These are phyloP conservation scores for Gasterosteus nipponicus DNA, from an alignment of 2,113 vertebrate genomes.

Conservation along the genomic window DNA sequence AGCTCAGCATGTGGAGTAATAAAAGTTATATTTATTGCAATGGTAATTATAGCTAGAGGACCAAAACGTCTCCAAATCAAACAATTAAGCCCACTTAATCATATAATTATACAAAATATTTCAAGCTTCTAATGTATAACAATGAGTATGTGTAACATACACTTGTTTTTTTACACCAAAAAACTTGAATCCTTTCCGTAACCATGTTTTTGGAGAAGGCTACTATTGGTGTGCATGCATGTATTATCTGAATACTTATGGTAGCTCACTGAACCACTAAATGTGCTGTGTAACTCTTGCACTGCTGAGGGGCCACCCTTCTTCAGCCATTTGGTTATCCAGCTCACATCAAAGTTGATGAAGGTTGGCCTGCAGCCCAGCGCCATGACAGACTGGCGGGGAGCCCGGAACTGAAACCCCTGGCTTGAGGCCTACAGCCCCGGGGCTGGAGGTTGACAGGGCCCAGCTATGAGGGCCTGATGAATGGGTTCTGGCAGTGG, in stretches of 20 bases:
- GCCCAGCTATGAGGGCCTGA: constrained; percentile 86
- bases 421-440: constrained; percentile 87
- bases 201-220: constrained; percentile 33
- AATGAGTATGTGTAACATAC: constrained; percentile 87
- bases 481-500: constrained; percentile 89
- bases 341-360: constrained; percentile 92
- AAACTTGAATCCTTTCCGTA: constrained; percentile 64
- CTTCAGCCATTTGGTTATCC: constrained; percentile 90
- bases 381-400: constrained; percentile 93
- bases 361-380: constrained; percentile 90
- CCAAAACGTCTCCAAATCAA: constrained; percentile 89
- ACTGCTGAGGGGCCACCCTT: constrained; percentile 88
- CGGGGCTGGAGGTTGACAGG: constrained; percentile 87
- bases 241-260: constrained; percentile 50
- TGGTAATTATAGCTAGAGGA: constrained; percentile 89
- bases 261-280: constrained; percentile 82
- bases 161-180: constrained; percentile 78
- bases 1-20: constrained; percentile 60
- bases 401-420: constrained; percentile 88
- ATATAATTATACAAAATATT: constrained; percentile 87
- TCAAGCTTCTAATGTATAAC: constrained; percentile 86
- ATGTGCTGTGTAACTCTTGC: constrained; percentile 83
- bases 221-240: constrained; percentile 13
- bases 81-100: constrained; percentile 90
- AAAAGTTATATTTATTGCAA: constrained; percentile 88